Conservation (phyloP, 2,888 invertebrate species). For the Tipula unca region DNA sequence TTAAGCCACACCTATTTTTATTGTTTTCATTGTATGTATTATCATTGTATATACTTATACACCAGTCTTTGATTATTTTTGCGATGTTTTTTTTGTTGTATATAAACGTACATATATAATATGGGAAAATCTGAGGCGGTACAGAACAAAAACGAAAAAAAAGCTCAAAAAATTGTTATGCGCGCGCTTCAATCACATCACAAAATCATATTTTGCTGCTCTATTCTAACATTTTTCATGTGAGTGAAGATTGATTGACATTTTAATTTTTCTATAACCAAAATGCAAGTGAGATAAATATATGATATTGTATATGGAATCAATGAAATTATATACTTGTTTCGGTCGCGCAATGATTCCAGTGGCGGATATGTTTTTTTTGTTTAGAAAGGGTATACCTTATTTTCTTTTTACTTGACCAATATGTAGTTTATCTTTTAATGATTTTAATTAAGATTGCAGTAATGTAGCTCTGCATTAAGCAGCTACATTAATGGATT, state of each 20-base stretch:
- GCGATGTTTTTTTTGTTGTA: constrained; percentile 3
- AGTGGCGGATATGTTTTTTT: not conserved
- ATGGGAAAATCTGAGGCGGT: constrained; percentile 15
- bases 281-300: not conserved
- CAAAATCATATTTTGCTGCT: constrained; percentile 16
- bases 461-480: too few relatives aligned
- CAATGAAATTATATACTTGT: not conserved
- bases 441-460: not conserved
- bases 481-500: too few relatives aligned
- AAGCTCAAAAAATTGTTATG: not conserved
- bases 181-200: constrained; percentile 16
- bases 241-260: constrained; percentile 16
- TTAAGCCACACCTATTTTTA: constrained; percentile 19
- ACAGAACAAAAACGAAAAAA: not conserved
- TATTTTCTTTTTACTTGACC: too few relatives aligned
- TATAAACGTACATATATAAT: not conserved
- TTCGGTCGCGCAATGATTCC: not conserved
- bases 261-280: not conserved
- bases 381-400: too few relatives aligned
- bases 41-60: not conserved
- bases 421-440: too few relatives aligned
- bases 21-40: constrained; percentile 9
- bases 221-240: constrained; percentile 9
- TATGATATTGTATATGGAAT: not conserved
- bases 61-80: constrained; percentile 15